phyloP scores from a whole-genome alignment of 2,113 vertebrate genomes.

The Paralichthys olivaceus region DNA sequence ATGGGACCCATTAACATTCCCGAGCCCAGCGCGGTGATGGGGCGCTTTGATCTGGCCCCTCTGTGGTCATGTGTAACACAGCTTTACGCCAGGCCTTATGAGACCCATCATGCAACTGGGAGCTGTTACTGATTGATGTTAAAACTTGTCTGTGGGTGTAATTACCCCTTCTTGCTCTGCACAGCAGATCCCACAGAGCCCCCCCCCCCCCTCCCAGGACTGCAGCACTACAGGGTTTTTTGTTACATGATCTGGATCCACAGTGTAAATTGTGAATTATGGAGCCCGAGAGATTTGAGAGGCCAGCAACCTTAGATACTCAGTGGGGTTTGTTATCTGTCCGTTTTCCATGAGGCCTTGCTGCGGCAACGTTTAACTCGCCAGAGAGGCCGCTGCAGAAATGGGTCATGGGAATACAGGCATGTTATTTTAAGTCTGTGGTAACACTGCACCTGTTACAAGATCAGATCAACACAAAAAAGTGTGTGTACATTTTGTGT shows the following conservation, averaged over 20 bases:
- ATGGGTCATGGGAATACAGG: slow-evolving; percentile 55
- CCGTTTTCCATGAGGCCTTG: slow-evolving; percentile 26
- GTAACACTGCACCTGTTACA: slow-evolving; percentile 50
- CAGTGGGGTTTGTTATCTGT: slow-evolving; percentile 47
- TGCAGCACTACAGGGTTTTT: slow-evolving; percentile 30
- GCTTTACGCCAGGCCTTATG: slow-evolving; percentile 54
- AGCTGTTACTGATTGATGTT: slow-evolving; percentile 65
- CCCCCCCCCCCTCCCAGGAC: slow-evolving; percentile 22
- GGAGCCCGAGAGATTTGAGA: slow-evolving; percentile 41
- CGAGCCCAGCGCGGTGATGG: slow-evolving; percentile 30
- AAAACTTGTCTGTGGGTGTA: slow-evolving; percentile 63
- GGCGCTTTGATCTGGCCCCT: slow-evolving; percentile 69
- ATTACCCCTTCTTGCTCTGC: slow-evolving; percentile 52
- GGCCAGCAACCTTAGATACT: slow-evolving; percentile 41
- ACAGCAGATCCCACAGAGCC: too few species aligned
- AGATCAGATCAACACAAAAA: slow-evolving; percentile 37
- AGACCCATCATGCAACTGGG: slow-evolving; percentile 49
- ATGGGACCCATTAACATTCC: slow-evolving; percentile 70
- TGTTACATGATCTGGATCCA: slow-evolving; percentile 54
- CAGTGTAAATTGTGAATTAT: slow-evolving; percentile 55
- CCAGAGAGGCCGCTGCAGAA: slow-evolving; percentile 26
- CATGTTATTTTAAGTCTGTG: background rate
- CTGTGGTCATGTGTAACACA: slow-evolving; percentile 60
- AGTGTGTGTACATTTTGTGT: background rate
- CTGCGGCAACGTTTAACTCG: slow-evolving; percentile 11